A percentile compares a stretch with the other conserved stretches of the same genome.
These are phyloP conservation scores for Ochotona curzoniae DNA, from an alignment of 2,113 vertebrate species.

Conservation along the genomic window DNA sequence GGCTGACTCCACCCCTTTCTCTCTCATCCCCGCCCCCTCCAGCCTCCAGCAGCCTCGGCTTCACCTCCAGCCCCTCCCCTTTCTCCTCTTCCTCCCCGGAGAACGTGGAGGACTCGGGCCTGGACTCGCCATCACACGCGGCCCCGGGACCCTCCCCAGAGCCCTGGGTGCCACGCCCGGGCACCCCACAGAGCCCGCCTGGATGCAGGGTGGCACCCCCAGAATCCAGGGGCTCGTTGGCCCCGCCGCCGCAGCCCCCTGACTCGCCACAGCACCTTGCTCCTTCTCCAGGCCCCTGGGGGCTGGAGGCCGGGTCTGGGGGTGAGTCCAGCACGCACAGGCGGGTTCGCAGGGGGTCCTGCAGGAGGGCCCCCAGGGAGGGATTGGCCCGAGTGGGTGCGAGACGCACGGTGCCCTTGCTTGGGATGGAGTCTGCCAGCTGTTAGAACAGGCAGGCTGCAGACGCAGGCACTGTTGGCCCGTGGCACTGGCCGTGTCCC, in stretches of 20 bases:
- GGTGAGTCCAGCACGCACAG: slow-evolving; percentile 42
- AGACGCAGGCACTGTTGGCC: no score
- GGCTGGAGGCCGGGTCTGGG: slow-evolving; percentile 43
- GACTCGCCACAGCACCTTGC: slow-evolving; percentile 51
- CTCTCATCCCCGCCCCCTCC: neutral
- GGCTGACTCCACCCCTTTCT: neutral
- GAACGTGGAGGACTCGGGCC: slow-evolving; percentile 94
- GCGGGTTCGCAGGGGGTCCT: no score
- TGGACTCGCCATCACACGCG: slow-evolving; percentile 94
- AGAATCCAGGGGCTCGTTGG: neutral
- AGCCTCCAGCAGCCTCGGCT: slow-evolving; percentile 83
- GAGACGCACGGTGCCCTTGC: no score
- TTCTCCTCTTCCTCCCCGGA: slow-evolving; percentile 95
- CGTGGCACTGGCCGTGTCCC: no score
- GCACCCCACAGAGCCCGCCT: slow-evolving; percentile 82
- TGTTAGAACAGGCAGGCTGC: no score
- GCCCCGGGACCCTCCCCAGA: slow-evolving; percentile 92
- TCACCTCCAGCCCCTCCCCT: slow-evolving; percentile 91
- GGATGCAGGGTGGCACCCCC: neutral
- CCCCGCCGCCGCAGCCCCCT: neutral
- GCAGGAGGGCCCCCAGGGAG: no score
- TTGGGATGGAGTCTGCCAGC: no score
- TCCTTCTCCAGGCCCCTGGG: slow-evolving; percentile 60
- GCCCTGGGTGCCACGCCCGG: slow-evolving; percentile 90
- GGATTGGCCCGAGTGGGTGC: no score